phyloP scores from a whole-genome alignment of 2,113 vertebrate genomes.

The Callipepla squamata region DNA sequence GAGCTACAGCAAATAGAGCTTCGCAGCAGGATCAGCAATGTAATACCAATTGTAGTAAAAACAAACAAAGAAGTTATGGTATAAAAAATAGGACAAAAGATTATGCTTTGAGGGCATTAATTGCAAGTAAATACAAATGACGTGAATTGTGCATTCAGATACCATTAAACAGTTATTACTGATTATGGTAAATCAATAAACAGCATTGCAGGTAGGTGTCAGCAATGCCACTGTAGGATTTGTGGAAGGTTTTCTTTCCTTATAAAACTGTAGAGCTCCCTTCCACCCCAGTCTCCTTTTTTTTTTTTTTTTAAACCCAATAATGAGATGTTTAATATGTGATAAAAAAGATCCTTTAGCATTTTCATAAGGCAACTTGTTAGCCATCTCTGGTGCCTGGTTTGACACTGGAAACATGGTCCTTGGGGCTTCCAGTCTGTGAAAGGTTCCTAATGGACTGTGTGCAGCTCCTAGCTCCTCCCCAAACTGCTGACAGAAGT shows the following conservation, averaged over 20 bases:
- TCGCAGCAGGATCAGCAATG: neutral
- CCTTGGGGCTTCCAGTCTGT: neutral
- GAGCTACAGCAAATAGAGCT: constrained; percentile 29
- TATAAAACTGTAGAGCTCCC: fast-evolving
- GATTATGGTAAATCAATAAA: constrained; percentile 20
- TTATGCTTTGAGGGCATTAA: neutral
- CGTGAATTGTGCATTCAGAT: neutral
- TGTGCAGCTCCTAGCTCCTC: neutral
- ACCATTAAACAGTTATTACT: neutral
- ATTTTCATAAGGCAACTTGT: neutral
- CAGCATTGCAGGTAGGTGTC: neutral
- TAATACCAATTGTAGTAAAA: neutral
- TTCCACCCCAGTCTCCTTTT: fast-evolving
- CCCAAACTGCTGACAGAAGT: neutral
- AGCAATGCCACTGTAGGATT: neutral
- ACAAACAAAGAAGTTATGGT: neutral
- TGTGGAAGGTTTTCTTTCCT: neutral
- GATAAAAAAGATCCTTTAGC: neutral
- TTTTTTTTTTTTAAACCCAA: fast-evolving
- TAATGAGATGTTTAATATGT: neutral
- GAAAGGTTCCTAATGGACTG: neutral
- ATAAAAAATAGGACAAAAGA: neutral
- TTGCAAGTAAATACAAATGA: neutral
- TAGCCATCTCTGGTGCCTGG: neutral
- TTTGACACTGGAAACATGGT: neutral